These are phyloP conservation scores for Trogon melanurus DNA, from an alignment of 2,113 vertebrate species.

Conservation along the genomic window DNA sequence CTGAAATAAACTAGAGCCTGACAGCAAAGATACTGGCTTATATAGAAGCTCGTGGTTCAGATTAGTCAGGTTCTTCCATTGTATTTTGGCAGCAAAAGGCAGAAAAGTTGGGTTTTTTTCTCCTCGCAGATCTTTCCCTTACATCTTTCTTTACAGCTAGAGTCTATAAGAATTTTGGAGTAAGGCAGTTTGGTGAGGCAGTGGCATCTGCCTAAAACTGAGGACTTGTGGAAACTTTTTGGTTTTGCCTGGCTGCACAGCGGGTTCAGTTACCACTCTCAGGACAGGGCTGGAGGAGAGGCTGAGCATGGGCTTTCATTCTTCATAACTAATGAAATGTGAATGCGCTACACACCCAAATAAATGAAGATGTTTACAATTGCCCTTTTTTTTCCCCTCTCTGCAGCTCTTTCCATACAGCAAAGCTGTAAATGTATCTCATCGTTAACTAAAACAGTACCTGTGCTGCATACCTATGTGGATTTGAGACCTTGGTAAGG, in stretches of 20 bases:
- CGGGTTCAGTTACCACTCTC: rapidly evolving
- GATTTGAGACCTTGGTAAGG: conserved; percentile 2
- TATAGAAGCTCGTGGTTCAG: neutral
- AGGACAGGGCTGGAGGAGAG: neutral
- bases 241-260: neutral
- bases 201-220: neutral
- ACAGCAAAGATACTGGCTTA: neutral
- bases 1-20: neutral
- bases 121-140: neutral
- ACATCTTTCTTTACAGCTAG: neutral
- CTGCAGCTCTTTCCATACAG: neutral
- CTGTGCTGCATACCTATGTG: neutral
- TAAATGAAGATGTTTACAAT: neutral
- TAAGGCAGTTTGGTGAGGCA: neutral
- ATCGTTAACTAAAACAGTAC: neutral
- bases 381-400: neutral
- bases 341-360: neutral
- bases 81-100: neutral
- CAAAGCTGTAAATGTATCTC: neutral
- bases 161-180: neutral
- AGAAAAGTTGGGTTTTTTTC: neutral
- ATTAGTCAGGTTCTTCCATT: neutral
- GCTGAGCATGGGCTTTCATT: neutral
- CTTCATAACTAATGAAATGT: neutral
- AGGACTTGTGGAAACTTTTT: rapidly evolving